phyloP scores from a whole-genome alignment of 2,113 vertebrate species.

The Planiliza haematocheilus region DNA sequence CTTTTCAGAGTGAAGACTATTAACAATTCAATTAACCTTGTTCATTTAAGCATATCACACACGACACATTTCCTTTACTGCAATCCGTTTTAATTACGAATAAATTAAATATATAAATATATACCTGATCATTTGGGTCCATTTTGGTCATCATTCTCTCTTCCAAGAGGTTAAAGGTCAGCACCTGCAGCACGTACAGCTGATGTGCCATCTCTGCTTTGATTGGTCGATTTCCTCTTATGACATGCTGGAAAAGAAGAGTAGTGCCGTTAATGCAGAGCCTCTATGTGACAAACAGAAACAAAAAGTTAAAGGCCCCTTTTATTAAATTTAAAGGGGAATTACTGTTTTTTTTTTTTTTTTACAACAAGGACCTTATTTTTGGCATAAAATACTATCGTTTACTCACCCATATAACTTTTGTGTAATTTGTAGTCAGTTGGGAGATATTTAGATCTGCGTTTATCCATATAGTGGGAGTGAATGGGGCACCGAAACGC shows the following conservation, averaged over 20 bases:
- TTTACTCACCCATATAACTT: too few species aligned
- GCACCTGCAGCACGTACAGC: slow-evolving; percentile 95
- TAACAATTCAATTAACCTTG: slow-evolving; percentile 9
- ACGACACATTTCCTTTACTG: background rate
- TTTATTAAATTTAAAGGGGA: background rate
- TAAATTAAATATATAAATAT: background rate
- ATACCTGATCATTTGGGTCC: slow-evolving; percentile 97
- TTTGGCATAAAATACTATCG: too few species aligned
- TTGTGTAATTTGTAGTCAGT: too few species aligned
- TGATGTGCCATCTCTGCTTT: slow-evolving; percentile 99
- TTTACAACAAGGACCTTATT: too few species aligned
- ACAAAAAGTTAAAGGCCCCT: background rate
- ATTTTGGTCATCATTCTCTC: slow-evolving; percentile 99
- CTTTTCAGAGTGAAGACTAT: slow-evolving; percentile 1
- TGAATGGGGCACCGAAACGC: too few species aligned
- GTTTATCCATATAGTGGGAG: too few species aligned
- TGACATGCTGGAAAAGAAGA: slow-evolving; percentile 88
- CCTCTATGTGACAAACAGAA: background rate
- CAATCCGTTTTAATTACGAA: background rate
- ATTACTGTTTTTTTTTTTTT: background rate
- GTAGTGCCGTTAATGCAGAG: background rate
- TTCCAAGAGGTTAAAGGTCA: slow-evolving; percentile 98
- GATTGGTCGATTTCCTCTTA: slow-evolving; percentile 97
- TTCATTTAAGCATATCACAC: slow-evolving; percentile 3
- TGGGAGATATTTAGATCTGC: too few species aligned